Percentiles rank a stretch among this genome's conserved stretches.
Conservation (phyloP, 1,140 invertebrate species). For the Drosophila serrata region DNA sequence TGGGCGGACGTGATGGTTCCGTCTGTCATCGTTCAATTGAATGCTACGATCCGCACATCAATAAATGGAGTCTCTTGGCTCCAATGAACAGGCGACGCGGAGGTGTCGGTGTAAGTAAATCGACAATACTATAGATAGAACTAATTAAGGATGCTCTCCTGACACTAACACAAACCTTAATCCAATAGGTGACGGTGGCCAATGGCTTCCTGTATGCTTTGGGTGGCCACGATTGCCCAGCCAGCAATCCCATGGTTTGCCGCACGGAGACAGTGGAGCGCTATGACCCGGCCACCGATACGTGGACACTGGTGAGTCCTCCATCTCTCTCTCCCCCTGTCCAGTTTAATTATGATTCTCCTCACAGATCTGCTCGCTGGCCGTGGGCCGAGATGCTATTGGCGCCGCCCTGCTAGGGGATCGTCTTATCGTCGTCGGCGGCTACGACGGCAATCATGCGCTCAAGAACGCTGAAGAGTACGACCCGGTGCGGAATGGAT, state of each 20-base stretch:
- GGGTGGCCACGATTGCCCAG: constrained; percentile 95
- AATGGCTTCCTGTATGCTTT: constrained; percentile 94
- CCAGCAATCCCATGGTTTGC: constrained; percentile 92
- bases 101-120: constrained; percentile 90
- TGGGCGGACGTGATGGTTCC: constrained; percentile 96
- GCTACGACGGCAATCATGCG: constrained; percentile 98
- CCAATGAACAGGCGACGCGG: constrained; percentile 95
- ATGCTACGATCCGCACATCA: constrained; percentile 95
- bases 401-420: constrained; percentile 96
- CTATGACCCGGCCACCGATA: constrained; percentile 92
- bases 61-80: constrained; percentile 94
- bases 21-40: constrained; percentile 96
- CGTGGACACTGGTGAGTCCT: constrained; percentile 93
- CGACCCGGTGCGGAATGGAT: constrained; percentile 95
- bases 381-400: constrained; percentile 94
- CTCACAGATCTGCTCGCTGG: constrained; percentile 89
- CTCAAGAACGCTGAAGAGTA: constrained; percentile 96
- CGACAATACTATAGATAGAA: neutral
- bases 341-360: neutral
- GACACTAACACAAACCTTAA: neutral
- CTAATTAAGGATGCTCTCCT: neutral
- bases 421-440: constrained; percentile 95
- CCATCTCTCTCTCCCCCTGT: neutral
- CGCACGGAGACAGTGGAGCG: constrained; percentile 97
- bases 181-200: constrained; percentile 89